Evolutionary conservation across 2,888 invertebrate species (phyloP).

Genomic region (Hedya salicella): DNA sequence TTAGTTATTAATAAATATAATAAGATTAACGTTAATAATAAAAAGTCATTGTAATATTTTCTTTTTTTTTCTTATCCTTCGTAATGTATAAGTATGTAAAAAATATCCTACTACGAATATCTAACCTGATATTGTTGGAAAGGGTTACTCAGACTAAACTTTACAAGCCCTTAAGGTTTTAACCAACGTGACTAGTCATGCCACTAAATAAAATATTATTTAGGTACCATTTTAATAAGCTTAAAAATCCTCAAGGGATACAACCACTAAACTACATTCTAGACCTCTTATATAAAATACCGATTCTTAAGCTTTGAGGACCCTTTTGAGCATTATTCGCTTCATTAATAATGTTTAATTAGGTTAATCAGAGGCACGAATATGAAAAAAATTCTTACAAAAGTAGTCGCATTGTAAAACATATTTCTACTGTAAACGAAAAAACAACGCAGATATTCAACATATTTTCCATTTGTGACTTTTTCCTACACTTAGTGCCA

Average conservation of each 20-base stretch:
- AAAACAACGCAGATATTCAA: too few species aligned
- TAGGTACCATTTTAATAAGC: constrained; percentile 2
- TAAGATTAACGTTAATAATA: constrained; percentile 43
- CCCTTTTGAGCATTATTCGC: too few species aligned
- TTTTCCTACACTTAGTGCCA: too few species aligned
- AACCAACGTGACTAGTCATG: background rate
- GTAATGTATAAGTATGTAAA: too few species aligned
- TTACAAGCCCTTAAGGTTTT: background rate
- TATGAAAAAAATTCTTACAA: too few species aligned
- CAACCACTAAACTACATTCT: background rate
- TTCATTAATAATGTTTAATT: too few species aligned
- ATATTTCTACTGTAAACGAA: too few species aligned
- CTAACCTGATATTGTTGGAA: too few species aligned
- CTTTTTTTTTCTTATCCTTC: constrained; percentile 2
- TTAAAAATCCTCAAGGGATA: background rate
- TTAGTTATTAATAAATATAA: constrained; percentile 35
- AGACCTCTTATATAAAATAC: background rate
- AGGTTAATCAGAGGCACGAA: too few species aligned
- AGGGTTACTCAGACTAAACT: background rate
- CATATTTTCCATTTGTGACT: too few species aligned
- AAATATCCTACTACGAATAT: too few species aligned
- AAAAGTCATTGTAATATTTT: constrained; percentile 35
- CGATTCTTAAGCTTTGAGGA: background rate
- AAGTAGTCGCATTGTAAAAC: too few species aligned
- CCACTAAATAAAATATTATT: constrained; percentile 5